Evolutionary conservation across 2,797 vertebrate species (phyloP).

Genomic region (Taenioides sp.): DNA sequence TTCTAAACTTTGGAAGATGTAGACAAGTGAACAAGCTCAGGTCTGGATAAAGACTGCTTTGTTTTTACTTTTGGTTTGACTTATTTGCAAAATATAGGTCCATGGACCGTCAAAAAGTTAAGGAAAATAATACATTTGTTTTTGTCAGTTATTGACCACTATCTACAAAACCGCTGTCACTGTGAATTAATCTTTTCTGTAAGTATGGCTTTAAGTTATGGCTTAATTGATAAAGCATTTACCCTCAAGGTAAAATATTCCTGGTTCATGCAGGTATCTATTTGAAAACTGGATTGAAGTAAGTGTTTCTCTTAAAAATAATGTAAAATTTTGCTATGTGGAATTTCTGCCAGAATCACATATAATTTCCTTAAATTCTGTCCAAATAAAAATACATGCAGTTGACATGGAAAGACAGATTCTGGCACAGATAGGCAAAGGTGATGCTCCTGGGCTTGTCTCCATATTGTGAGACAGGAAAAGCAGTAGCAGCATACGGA

Average conservation of each 20-base stretch:
- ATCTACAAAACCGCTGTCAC: too few species aligned
- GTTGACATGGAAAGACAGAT: slow-evolving; percentile 32
- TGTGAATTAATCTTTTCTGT: too few species aligned
- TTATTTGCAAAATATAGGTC: too few species aligned
- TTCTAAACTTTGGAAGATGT: not conserved
- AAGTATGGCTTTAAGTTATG: not conserved
- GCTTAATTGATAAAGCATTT: not conserved
- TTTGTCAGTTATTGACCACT: too few species aligned
- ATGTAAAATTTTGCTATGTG: not conserved
- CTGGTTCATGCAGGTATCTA: not conserved
- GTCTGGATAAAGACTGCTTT: too few species aligned
- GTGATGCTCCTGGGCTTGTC: slow-evolving; percentile 25
- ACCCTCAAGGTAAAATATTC: not conserved
- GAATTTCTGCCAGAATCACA: slow-evolving; percentile 7
- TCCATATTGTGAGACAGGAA: slow-evolving; percentile 48
- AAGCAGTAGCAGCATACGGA: slow-evolving; percentile 61
- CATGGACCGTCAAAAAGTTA: too few species aligned
- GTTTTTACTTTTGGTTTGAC: too few species aligned
- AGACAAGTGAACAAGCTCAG: not conserved
- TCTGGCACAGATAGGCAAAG: slow-evolving; percentile 33
- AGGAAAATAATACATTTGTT: too few species aligned
- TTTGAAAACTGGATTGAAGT: not conserved
- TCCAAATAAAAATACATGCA: slow-evolving; percentile 26
- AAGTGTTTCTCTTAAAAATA: not conserved
- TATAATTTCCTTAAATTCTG: slow-evolving; percentile 13